Base-by-base conservation (phyloP, 2,797 vertebrate species). In the Poeciliopsis paucimaculata region DNA sequence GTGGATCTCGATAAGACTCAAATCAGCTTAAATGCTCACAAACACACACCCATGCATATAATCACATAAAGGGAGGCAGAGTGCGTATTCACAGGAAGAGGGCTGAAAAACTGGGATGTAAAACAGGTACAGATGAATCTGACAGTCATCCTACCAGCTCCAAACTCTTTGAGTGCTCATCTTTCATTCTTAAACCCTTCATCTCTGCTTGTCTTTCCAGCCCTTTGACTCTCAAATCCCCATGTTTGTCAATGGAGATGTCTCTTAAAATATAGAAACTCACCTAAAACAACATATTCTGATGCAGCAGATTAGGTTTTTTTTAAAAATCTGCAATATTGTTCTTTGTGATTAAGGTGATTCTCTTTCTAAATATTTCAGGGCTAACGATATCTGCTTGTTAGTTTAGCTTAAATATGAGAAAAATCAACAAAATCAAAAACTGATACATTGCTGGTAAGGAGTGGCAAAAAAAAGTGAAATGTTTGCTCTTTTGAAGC, bases 1-100 rank as follows among this genome's bases (percentile, higher is more conserved):
- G 90, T 89, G 92, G 87, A 91, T 92, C 87, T 89, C 70, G 92
- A 95, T 94, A 95, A 95, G 89, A 89, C 90, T 87, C 86, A 94
- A 94, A 94, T 94, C 92, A 93, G 94, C 94, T 95, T 94, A 94
- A 71, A 73, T 78, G 82, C 83, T 77, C 82, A 78, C 72, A 57
- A 77, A 68, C 71, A 75, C 76, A 82, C 83, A 68, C 39, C 55
- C 76, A 16, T 7, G 13, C 75, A 72, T 31, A 78, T 73, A 64
- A 51, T 73, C 46, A 18, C 72, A 80, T 51, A 72, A 41, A 72
- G 76, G 80, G 75, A 77, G 34, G 79, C 39, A 2, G 53, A 57
- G 76, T 0, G 6, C 8, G 55, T 71, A 73, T 87, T 87, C 47
- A 60, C 57, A 47, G 47, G 74, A 60, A 77, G 60, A 64, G n/a